Evolutionary conservation across 2,113 vertebrate species (phyloP).

Genomic region (Oxyruncus cristatus): DNA sequence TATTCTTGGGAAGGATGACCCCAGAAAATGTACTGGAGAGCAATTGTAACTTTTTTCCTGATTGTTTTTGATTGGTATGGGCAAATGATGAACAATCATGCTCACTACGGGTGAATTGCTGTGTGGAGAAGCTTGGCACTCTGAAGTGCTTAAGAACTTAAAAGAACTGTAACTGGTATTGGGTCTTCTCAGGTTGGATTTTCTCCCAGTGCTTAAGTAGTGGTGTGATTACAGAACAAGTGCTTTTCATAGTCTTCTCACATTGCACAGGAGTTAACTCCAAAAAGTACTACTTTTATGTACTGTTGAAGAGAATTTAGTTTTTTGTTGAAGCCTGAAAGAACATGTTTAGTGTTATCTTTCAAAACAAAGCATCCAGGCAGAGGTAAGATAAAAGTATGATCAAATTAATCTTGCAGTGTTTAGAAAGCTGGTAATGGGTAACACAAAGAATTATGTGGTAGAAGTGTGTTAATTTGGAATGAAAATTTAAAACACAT

Average conservation of each 20-base stretch:
- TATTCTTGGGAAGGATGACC: background rate
- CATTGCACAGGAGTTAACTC: background rate
- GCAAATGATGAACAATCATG: background rate
- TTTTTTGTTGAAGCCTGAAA: background rate
- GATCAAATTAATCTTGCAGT: background rate
- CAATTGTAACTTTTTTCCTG: background rate
- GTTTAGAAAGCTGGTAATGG: background rate
- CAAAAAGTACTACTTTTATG: background rate
- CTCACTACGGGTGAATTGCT: background rate
- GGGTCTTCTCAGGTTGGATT: background rate
- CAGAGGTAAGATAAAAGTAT: background rate
- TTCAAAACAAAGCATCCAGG: background rate
- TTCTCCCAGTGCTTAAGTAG: background rate
- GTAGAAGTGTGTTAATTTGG: background rate
- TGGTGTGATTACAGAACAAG: background rate
- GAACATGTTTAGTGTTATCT: background rate
- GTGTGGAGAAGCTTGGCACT: background rate
- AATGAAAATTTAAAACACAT: background rate
- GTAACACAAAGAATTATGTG: background rate
- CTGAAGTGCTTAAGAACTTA: background rate
- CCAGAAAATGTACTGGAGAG: background rate
- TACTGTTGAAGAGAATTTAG: background rate
- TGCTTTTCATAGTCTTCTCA: background rate
- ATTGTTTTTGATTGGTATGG: background rate
- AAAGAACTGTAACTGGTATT: background rate